Conservation (phyloP, 2,113 vertebrate genomes). For the Anhinga anhinga region DNA sequence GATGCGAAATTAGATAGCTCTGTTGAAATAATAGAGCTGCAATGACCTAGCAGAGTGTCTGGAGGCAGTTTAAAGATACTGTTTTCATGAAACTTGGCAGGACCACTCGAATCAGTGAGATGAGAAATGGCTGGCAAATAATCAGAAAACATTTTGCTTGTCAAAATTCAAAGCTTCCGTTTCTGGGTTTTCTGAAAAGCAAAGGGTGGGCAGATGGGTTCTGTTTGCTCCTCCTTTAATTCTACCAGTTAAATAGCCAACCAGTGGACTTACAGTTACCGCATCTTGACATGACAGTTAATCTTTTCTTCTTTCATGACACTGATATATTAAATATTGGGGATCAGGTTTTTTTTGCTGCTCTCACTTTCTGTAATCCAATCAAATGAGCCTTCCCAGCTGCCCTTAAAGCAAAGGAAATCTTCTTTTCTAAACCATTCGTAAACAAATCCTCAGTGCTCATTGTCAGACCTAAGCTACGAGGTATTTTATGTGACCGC, state of each 20-base stretch:
- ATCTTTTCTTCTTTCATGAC: neutral
- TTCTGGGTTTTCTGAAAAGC: neutral
- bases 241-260: neutral
- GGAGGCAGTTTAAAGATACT: neutral
- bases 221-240: slow-evolving; percentile 7
- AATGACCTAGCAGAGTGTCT: neutral
- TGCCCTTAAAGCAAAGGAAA: slow-evolving; percentile 29
- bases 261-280: neutral
- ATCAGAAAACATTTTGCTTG: neutral
- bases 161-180: slow-evolving; percentile 1
- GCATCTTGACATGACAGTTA: neutral
- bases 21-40: slow-evolving; percentile 2
- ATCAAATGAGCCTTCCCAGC: slow-evolving; percentile 1
- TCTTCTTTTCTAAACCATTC: neutral
- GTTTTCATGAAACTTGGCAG: slow-evolving; percentile 21
- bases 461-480: slow-evolving; percentile 21
- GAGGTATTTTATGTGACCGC: slow-evolving; percentile 27
- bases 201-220: neutral
- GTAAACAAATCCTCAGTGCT: slow-evolving; percentile 20
- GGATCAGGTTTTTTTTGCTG: slow-evolving; percentile 29
- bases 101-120: neutral
- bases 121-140: neutral
- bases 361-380: slow-evolving; percentile 18
- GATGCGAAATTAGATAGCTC: neutral
- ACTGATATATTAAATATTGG: slow-evolving; percentile 27